These are phyloP conservation scores for Sarcophilus harrisii DNA, from an alignment of 2,797 vertebrate species.

Conservation along the genomic window DNA sequence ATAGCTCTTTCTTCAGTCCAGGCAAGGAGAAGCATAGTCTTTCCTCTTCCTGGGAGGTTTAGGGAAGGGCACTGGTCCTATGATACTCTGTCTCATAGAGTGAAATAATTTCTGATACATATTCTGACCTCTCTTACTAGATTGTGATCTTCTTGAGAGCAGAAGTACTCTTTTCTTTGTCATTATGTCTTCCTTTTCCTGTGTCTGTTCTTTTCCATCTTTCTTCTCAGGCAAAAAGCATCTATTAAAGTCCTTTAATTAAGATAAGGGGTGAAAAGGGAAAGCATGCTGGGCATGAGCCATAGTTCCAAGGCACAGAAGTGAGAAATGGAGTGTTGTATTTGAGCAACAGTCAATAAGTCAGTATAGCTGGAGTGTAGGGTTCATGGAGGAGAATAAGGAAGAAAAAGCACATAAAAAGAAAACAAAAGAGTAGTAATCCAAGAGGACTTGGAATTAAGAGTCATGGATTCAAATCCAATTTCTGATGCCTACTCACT, in stretches of 20 bases:
- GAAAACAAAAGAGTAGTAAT: not conserved
- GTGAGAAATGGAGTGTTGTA: not conserved
- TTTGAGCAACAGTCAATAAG: not conserved
- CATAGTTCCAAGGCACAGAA: not conserved
- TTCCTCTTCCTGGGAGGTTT: not conserved
- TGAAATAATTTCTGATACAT: not conserved
- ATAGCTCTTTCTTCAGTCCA: not conserved
- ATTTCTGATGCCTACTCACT: not conserved
- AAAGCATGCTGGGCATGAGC: not conserved
- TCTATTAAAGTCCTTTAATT: not conserved
- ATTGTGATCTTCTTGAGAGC: not conserved
- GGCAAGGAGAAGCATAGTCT: not conserved
- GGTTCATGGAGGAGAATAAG: not conserved
- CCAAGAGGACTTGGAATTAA: not conserved
- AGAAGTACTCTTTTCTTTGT: not conserved
- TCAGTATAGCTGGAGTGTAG: not conserved
- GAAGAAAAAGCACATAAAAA: not conserved
- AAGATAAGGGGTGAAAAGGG: not conserved
- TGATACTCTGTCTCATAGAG: not conserved
- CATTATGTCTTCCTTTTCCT: not conserved
- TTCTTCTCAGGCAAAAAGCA: not conserved
- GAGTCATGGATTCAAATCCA: not conserved
- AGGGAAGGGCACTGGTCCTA: too few relatives aligned
- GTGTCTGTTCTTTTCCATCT: not conserved
- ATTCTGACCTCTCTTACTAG: not conserved